A percentile compares a stretch with the other conserved stretches of the same genome.
Conservation (phyloP, 2,797 vertebrate species). For the Catharus ustulatus region DNA sequence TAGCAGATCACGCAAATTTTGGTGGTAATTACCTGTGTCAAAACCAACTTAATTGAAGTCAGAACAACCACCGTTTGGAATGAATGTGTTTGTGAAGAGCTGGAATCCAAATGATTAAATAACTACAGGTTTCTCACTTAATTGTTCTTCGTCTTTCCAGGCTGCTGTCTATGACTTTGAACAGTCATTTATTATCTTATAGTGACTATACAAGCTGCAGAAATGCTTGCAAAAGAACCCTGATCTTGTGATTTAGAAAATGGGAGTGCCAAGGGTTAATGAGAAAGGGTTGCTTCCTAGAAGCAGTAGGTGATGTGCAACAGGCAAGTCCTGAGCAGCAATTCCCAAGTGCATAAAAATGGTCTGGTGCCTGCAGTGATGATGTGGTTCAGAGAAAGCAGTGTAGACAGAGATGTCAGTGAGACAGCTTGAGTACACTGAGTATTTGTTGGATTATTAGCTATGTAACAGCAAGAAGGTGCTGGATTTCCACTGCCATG, state of each 20-base stretch:
- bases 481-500: neutral
- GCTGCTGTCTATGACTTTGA: neutral
- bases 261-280: neutral
- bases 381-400: neutral
- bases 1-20: neutral
- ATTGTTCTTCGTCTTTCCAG: neutral
- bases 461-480: neutral
- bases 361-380: neutral
- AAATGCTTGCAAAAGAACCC: neutral
- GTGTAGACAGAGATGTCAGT: neutral
- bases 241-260: neutral
- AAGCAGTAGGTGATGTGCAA: neutral
- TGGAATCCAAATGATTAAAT: neutral
- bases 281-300: neutral
- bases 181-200: neutral
- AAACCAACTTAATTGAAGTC: neutral
- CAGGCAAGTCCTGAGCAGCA: neutral
- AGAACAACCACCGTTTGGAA: neutral
- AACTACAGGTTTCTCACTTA: neutral
- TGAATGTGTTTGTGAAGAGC: neutral
- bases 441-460: neutral
- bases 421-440: neutral
- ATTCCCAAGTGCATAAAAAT: neutral
- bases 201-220: neutral
- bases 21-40: neutral